phyloP scores from a whole-genome alignment of 2,797 vertebrate genomes.

The Rhyacichthys aspro region DNA sequence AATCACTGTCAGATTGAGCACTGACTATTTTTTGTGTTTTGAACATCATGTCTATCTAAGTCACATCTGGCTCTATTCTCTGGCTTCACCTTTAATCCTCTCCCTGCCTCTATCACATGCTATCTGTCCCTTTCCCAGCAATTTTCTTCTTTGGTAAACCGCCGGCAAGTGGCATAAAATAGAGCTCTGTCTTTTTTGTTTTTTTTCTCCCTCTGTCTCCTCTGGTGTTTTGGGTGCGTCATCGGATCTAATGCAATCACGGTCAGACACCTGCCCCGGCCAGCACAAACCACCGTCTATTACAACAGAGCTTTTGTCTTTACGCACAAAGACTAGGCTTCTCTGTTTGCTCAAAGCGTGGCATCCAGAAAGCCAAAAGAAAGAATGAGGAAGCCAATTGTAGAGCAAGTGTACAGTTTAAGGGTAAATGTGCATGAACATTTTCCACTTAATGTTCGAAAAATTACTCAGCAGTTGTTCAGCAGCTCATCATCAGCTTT shows the following conservation, averaged over 20 bases:
- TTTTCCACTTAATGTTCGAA: too few species aligned
- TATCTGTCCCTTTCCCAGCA: conserved; percentile 10
- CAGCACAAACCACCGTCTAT: conserved; percentile 35
- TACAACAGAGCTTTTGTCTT: conserved; percentile 55
- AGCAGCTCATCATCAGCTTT: too few species aligned
- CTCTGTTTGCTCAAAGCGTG: conserved; percentile 30
- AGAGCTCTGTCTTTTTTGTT: conserved; percentile 8
- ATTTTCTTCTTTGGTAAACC: conserved; percentile 16
- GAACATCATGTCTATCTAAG: conserved; percentile 10
- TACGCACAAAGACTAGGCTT: conserved; percentile 39
- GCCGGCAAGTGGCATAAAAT: conserved; percentile 37
- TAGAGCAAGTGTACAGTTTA: neutral
- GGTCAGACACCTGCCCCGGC: conserved; percentile 39
- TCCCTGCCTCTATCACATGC: neutral
- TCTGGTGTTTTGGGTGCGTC: conserved; percentile 34
- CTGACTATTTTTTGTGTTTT: neutral
- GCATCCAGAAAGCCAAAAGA: conserved; percentile 5
- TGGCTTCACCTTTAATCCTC: conserved; percentile 29
- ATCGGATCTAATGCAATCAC: conserved; percentile 57
- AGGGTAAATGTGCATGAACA: too few species aligned
- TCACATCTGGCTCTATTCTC: conserved; percentile 25
- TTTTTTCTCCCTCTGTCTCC: neutral
- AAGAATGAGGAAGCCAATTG: conserved; percentile 34
- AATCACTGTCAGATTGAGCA: conserved; percentile 20
- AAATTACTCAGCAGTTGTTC: too few species aligned